Evolutionary conservation across 2,888 invertebrate genomes (phyloP), one percentile per base, ranked within the genome.

Genomic region (Hyles lineata): DNA sequence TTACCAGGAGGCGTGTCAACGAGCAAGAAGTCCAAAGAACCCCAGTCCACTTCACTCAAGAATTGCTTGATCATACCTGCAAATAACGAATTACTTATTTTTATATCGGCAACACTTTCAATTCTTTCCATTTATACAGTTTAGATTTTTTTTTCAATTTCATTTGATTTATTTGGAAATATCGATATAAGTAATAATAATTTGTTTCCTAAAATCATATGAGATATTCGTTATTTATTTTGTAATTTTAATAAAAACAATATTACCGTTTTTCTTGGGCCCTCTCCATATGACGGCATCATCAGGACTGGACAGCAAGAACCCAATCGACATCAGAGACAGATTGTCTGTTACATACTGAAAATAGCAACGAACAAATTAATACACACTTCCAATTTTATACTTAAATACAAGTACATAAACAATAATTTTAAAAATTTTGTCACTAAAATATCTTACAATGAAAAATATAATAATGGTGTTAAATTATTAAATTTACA

Each of bases 241-340:
- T 21, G 4, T 25, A 25, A 6, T 8, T 17, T 19, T 29, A 15
- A 17, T 17, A 29, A 52, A 52, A 52, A 7, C 1, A 52, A 19
- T 17, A n/a, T 69, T 89, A 96, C 97, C 98, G 94, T 99, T 99
- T 92, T 99, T 99, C 90, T 99, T 98, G 0, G 99, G 99, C 43
- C 99, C 99, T 81, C 99, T 96, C 99, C 99, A 99, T 83, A 99
- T 99, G n/a, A 99, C 97, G 0, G 99, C 99, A 88, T 99, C 98
- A 87, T 98, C 98, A 0, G 97, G 96, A 80, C 97, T 97, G 69
- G 96, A 96, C 73, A 99, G 93, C 60, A 99, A 95, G 89, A 99
- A 99, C 17, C 99, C 99, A 86, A 99, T 98, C 0, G 99, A 99
- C 99, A 99, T 99, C 70, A 99, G 95, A 8, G 97, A 97, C 63